Conservation (phyloP, 2,113 vertebrate species). For the Anser cygnoides region DNA sequence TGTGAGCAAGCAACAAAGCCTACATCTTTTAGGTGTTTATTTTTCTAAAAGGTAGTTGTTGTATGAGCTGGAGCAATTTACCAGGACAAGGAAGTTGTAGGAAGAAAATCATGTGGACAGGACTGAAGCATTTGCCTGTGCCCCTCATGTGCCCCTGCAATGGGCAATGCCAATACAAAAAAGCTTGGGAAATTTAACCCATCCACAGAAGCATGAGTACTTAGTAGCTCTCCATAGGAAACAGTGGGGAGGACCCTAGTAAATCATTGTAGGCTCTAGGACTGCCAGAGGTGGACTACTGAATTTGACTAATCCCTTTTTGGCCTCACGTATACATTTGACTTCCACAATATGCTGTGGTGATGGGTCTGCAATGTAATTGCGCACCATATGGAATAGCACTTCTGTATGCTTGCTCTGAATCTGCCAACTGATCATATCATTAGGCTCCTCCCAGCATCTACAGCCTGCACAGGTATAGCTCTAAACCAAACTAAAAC, state of each 20-base stretch:
- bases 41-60: neutral
- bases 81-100: neutral
- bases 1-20: neutral
- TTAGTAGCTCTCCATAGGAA: neutral
- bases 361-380: neutral
- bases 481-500: neutral
- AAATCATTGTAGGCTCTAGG: neutral
- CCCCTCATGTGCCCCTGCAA: no score
- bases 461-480: neutral
- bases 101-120: neutral
- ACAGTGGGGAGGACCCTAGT: neutral
- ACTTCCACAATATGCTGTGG: neutral
- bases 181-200: no score
- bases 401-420: neutral
- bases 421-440: neutral
- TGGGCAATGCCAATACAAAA: no score
- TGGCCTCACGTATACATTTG: neutral
- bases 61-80: neutral
- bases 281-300: neutral
- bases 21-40: neutral
- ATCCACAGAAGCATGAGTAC: no score
- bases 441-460: neutral
- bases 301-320: neutral
- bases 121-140: neutral
- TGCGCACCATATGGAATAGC: neutral